These are phyloP conservation scores for Monochamus alternatus DNA, from an alignment of 2,888 invertebrate genomes.

Conservation along the genomic window DNA sequence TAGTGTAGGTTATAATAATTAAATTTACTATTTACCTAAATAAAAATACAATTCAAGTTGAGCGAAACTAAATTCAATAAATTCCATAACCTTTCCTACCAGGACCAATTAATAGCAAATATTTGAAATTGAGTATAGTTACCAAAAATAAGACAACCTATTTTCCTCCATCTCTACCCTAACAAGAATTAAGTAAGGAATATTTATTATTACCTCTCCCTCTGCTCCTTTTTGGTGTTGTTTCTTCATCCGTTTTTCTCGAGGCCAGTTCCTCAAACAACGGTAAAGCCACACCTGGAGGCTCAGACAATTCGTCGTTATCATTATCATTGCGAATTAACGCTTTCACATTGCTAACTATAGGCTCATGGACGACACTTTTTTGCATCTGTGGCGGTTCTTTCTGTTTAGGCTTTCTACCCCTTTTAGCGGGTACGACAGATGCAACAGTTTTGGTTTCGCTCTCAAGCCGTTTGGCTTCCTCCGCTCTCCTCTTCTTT, in stretches of 20 bases:
- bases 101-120: no score
- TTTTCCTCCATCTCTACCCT: no score
- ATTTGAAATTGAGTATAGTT: no score
- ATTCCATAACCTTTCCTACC: no score
- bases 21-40: no score
- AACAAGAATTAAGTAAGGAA: no score
- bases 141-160: no score
- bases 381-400: slow-evolving; percentile 34
- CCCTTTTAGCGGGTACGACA: slow-evolving; percentile 41
- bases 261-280: slow-evolving; percentile 62
- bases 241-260: slow-evolving; percentile 59
- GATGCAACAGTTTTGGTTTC: slow-evolving; percentile 2
- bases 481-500: slow-evolving; percentile 74
- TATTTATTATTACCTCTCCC: slow-evolving; percentile 64
- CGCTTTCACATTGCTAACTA: slow-evolving; percentile 57
- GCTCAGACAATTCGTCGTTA: slow-evolving; percentile 66
- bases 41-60: no score
- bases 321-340: slow-evolving; percentile 58
- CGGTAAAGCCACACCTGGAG: slow-evolving; percentile 65
- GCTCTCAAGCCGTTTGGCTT: slow-evolving; percentile 48
- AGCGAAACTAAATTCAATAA: no score
- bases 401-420: slow-evolving; percentile 61
- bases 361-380: slow-evolving; percentile 53
- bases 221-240: slow-evolving; percentile 67
- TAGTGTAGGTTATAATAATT: no score